Evolutionary conservation across 2,888 invertebrate genomes (phyloP).

Genomic region (Labia minor): DNA sequence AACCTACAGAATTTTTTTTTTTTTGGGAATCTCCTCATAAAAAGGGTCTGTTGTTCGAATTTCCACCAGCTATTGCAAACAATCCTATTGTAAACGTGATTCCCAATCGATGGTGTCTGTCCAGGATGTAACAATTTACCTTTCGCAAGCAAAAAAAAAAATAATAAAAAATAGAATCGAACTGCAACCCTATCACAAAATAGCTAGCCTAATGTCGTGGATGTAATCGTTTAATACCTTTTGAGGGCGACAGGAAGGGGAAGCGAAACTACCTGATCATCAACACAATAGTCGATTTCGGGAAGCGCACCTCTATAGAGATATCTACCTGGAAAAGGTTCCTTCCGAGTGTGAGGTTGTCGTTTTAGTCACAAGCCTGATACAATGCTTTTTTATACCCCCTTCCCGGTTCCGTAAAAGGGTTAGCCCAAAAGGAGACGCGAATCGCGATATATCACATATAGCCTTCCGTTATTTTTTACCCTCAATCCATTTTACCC

Average conservation of each 20-base stretch:
- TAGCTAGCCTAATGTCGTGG: slow-evolving; percentile 2
- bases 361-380: neutral
- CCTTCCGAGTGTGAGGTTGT: slow-evolving; percentile 6
- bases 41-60: neutral
- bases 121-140: slow-evolving; percentile 7
- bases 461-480: neutral
- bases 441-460: slow-evolving; percentile 1
- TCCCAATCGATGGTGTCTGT: neutral
- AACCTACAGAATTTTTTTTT: neutral
- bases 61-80: slow-evolving; percentile 8
- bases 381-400: neutral
- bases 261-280: neutral
- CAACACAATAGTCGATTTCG: neutral
- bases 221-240: slow-evolving; percentile 1
- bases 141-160: neutral
- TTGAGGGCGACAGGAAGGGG: slow-evolving; percentile 1
- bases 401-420: neutral
- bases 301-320: neutral
- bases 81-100: neutral
- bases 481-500: neutral
- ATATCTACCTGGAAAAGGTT: neutral
- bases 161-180: slow-evolving; percentile 13
- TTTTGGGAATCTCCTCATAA: neutral
- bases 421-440: neutral
- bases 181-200: slow-evolving; percentile 7